Conservation (phyloP, 1,140 invertebrate species). For the Drosophila melanogaster region DNA sequence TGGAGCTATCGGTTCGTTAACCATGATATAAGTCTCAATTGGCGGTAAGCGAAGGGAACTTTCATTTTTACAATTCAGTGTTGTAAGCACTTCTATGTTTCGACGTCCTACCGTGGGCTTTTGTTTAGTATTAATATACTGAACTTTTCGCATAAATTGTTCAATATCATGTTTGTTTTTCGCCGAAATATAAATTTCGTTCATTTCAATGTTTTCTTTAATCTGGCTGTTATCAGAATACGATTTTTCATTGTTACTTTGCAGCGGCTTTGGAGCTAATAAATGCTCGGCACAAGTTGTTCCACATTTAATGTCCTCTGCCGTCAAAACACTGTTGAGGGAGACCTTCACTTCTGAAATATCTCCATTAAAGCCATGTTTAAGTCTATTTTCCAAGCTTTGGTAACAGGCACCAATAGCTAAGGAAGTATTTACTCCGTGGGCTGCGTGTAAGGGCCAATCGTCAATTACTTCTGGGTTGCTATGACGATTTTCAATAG, state of each 20-base stretch:
- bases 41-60: constrained; percentile 73
- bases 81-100: constrained; percentile 93
- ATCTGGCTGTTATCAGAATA: constrained; percentile 44
- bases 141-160: constrained; percentile 93
- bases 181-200: constrained; percentile 95
- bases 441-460: constrained; percentile 99
- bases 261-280: constrained; percentile 44
- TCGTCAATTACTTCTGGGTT: constrained; percentile 99
- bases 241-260: constrained; percentile 9
- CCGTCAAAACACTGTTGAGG: constrained; percentile 47
- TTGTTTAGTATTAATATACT: constrained; percentile 94
- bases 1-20: constrained; percentile 60
- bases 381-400: constrained; percentile 86
- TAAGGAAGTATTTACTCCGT: constrained; percentile 96
- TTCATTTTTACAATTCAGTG: constrained; percentile 87
- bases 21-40: constrained; percentile 83
- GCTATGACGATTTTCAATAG: constrained; percentile 87
- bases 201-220: constrained; percentile 88
- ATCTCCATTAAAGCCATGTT: constrained; percentile 82
- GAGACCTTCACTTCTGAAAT: constrained; percentile 80
- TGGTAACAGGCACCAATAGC: constrained; percentile 99
- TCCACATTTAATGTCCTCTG: constrained; percentile 77
- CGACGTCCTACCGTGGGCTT: constrained; percentile 96
- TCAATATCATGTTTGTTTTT: constrained; percentile 96
- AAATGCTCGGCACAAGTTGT: constrained; percentile 82